A percentile compares a stretch with the other conserved stretches of the same genome.
These are phyloP conservation scores for Reticulitermes lucifugus DNA, from an alignment of 2,888 invertebrate species.

Conservation along the genomic window DNA sequence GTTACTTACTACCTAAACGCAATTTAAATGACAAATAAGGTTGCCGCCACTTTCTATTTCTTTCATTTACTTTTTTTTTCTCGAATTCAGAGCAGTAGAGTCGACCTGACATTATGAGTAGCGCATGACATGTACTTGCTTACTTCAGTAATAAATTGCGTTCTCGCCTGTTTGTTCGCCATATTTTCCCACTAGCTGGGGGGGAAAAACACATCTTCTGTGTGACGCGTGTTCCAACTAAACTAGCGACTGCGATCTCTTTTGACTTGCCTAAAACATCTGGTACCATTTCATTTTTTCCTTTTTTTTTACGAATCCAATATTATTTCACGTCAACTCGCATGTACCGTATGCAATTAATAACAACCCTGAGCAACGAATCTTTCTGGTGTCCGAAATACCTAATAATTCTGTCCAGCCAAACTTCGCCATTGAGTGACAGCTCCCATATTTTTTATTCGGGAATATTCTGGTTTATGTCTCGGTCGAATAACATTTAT, in stretches of 20 bases:
- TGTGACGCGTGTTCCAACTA: slow-evolving; percentile 17
- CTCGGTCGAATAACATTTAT: too few species aligned
- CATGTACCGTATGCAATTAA: neutral
- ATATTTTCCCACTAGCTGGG: slow-evolving; percentile 30
- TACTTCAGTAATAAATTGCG: slow-evolving; percentile 41
- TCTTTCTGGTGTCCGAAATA: neutral
- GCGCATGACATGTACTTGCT: slow-evolving; percentile 7
- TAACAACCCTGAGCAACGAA: neutral
- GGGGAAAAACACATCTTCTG: slow-evolving; percentile 22
- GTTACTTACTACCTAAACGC: neutral
- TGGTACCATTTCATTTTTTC: neutral
- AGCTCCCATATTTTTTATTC: too few species aligned
- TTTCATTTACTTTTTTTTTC: neutral
- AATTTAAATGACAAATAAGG: slow-evolving; percentile 17
- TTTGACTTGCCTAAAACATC: slow-evolving; percentile 21
- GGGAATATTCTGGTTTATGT: too few species aligned
- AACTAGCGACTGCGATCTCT: slow-evolving; percentile 14
- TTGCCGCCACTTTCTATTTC: neutral
- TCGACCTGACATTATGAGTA: neutral
- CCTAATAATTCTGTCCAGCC: neutral
- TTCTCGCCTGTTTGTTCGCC: slow-evolving; percentile 44
- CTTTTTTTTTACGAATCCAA: neutral
- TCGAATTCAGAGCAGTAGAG: neutral
- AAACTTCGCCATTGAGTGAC: too few species aligned
- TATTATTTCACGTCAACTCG: neutral